Evolutionary conservation across 92 coral and sea anemone species (phyloP).

Genomic region (Micromussa lordhowensis): DNA sequence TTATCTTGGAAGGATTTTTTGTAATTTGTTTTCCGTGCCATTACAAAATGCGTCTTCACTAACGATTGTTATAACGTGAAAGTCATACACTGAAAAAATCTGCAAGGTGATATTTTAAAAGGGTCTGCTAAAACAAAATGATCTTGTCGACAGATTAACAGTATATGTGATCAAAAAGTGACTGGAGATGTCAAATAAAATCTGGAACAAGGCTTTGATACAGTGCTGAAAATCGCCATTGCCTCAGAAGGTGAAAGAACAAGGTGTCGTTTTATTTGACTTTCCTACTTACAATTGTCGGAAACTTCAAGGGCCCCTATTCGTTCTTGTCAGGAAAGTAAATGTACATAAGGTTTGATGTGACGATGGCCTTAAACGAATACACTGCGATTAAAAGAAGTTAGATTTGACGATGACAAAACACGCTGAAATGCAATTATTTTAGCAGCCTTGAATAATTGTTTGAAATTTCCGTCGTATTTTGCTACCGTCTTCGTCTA

Average conservation of each 20-base stretch:
- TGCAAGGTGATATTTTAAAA: slow-evolving; percentile 34
- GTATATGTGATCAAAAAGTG: neutral
- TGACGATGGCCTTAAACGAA: neutral
- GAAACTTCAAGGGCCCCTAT: slow-evolving; percentile 1
- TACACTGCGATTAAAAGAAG: neutral
- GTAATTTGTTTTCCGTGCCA: neutral
- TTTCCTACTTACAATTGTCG: slow-evolving; percentile 19
- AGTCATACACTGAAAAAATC: neutral
- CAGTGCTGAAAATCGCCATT: neutral
- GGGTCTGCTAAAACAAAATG: neutral
- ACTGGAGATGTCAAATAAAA: neutral
- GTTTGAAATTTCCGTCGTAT: neutral
- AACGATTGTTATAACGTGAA: slow-evolving; percentile 26
- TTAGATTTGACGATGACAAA: neutral
- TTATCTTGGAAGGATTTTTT: neutral
- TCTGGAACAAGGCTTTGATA: neutral
- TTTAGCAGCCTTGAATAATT: neutral
- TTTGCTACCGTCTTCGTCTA: neutral
- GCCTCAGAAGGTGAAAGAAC: slow-evolving; percentile 3
- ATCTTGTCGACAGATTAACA: slow-evolving; percentile 33
- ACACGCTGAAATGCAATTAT: neutral
- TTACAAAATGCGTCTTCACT: neutral
- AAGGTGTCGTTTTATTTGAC: slow-evolving; percentile 17
- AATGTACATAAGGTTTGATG: neutral
- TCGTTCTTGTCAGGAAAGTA: neutral